Percentiles rank a stretch among this genome's conserved stretches.
These are phyloP conservation scores for Drosophila tanythrix DNA, from an alignment of 2,888 invertebrate species.

Conservation along the genomic window DNA sequence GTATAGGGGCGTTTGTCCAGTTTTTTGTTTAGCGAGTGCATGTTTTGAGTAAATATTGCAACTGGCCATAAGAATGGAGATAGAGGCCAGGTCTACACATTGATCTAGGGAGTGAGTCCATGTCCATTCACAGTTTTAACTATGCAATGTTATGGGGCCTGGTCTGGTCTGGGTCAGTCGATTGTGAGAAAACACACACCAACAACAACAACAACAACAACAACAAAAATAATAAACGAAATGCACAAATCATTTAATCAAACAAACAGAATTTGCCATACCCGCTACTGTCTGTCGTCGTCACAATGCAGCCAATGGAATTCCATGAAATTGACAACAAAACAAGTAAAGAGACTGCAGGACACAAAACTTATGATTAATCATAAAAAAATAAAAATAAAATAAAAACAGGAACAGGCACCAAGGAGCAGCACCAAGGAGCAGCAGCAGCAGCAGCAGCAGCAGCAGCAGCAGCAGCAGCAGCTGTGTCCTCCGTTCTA, in stretches of 20 bases:
- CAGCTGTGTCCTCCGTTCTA: constrained; percentile 21
- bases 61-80: constrained; percentile 23
- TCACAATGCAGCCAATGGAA: constrained; percentile 37
- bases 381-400: constrained; percentile 33
- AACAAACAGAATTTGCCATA: constrained; percentile 33
- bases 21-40: constrained; percentile 62
- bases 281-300: constrained; percentile 46
- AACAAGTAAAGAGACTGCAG: constrained; percentile 5
- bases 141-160: constrained; percentile 26
- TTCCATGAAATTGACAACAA: constrained; percentile 57
- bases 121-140: constrained; percentile 47
- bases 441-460: constrained; percentile 28
- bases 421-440: constrained; percentile 16
- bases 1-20: constrained; percentile 62
- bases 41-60: constrained; percentile 72
- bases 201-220: not conserved
- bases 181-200: constrained; percentile 16
- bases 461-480: constrained; percentile 29
- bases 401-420: constrained; percentile 13
- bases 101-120: constrained; percentile 45
- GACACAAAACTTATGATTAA: constrained; percentile 49
- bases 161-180: constrained; percentile 37
- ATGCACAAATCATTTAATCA: constrained; percentile 71
- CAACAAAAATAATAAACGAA: constrained; percentile 9
- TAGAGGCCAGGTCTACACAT: constrained; percentile 1